A percentile compares a stretch with the other conserved stretches of the same genome.
Conservation (phyloP, 1,140 invertebrate genomes). For the Papilio dardanus region DNA sequence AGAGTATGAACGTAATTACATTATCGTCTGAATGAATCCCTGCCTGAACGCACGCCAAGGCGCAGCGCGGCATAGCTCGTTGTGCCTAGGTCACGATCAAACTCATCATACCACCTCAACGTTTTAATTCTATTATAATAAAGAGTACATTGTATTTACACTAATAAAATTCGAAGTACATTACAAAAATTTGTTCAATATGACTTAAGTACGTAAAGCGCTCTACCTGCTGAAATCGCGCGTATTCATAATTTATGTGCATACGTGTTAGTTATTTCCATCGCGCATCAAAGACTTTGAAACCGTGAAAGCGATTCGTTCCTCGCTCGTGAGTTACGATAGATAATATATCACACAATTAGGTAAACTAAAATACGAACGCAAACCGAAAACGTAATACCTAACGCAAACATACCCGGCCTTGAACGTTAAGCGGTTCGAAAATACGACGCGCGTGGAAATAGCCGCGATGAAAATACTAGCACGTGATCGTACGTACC, state of each 20-base stretch:
- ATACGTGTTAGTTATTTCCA: conserved; percentile 66
- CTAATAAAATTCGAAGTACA: not conserved
- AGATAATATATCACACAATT: conserved; percentile 51
- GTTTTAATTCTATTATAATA: not conserved
- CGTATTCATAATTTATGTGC: not conserved
- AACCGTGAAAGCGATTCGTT: conserved; percentile 70
- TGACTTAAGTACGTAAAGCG: not conserved
- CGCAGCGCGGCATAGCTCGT: conserved; percentile 49
- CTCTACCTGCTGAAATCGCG: not conserved
- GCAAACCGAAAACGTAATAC: conserved; percentile 60
- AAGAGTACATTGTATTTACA: not conserved
- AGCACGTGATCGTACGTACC: conserved; percentile 78
- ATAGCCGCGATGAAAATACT: conserved; percentile 76
- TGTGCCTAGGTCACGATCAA: conserved; percentile 65
- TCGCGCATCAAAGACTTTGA: conserved; percentile 54
- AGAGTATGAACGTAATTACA: conserved; percentile 42
- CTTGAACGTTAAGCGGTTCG: conserved; percentile 79
- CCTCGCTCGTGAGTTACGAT: conserved; percentile 54
- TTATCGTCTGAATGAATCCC: conserved; percentile 67
- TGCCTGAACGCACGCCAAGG: conserved; percentile 69
- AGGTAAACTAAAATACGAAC: conserved; percentile 61
- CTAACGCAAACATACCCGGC: conserved; percentile 74
- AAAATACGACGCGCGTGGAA: conserved; percentile 78
- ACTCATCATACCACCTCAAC: not conserved
- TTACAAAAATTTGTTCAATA: not conserved